Percentiles rank a stretch among this genome's conserved stretches.
These are phyloP conservation scores for Stegostoma tigrinum DNA, from an alignment of 2,113 vertebrate genomes.

Conservation along the genomic window DNA sequence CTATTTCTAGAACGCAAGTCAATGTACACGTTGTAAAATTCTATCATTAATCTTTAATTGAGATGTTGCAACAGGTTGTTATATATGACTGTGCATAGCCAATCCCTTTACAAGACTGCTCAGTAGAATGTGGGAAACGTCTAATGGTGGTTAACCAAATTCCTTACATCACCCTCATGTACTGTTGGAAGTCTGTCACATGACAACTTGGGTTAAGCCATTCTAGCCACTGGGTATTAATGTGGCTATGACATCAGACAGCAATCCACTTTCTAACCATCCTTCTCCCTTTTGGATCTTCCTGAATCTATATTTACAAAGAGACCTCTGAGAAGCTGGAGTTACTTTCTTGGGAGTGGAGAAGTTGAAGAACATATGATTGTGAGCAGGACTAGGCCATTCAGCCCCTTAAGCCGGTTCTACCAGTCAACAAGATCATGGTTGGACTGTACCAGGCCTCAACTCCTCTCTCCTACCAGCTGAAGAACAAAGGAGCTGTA, in stretches of 20 bases:
- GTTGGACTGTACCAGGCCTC: too few relatives aligned
- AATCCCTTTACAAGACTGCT: not conserved
- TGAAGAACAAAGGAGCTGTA: not conserved
- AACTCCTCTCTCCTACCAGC: too few relatives aligned
- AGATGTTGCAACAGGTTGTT: not conserved
- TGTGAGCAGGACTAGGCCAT: too few relatives aligned
- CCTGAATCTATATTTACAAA: not conserved
- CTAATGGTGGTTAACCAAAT: not conserved
- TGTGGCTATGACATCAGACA: not conserved
- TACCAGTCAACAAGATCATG: too few relatives aligned
- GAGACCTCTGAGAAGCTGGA: not conserved
- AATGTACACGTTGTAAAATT: not conserved
- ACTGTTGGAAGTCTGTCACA: not conserved
- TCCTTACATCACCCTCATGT: not conserved
- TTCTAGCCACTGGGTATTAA: not conserved
- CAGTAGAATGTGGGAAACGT: not conserved
- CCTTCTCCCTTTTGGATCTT: not conserved
- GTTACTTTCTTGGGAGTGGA: not conserved
- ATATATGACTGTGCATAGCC: not conserved
- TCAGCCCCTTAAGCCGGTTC: too few relatives aligned
- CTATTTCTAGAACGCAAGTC: not conserved
- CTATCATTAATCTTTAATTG: not conserved
- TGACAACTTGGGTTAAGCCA: not conserved
- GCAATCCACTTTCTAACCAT: not conserved
- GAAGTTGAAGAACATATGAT: not conserved